A percentile compares a stretch with the other conserved stretches of the same genome.
Evolutionary conservation across 2,113 vertebrate species (phyloP).

Genomic region (Holacanthus passer): DNA sequence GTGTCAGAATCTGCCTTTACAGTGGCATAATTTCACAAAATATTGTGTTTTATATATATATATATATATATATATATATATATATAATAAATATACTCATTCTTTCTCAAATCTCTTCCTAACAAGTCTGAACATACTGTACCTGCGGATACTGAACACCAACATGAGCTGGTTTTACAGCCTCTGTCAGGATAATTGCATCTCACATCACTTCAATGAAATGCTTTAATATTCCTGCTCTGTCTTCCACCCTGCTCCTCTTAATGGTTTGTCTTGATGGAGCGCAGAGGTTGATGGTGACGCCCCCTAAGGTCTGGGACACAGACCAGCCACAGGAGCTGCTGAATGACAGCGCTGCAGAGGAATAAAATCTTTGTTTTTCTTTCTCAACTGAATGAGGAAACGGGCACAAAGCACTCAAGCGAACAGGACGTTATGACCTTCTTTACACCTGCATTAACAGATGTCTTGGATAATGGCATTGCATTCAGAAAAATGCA

Average conservation of each 20-base stretch:
- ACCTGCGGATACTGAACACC: constrained; percentile 12
- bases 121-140: not conserved
- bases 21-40: not conserved
- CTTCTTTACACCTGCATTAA: constrained; percentile 34
- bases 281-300: constrained; percentile 44
- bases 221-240: constrained; percentile 41
- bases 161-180: constrained; percentile 14
- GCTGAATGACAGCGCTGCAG: constrained; percentile 21
- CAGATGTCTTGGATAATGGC: constrained; percentile 16
- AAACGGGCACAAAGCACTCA: constrained; percentile 40
- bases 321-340: constrained; percentile 18
- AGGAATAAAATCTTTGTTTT: constrained; percentile 11
- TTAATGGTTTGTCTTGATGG: constrained; percentile 57
- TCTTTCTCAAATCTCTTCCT: not conserved
- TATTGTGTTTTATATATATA: too few species aligned
- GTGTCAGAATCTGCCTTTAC: not conserved
- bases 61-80: too few species aligned
- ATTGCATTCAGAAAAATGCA: constrained; percentile 15
- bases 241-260: constrained; percentile 18
- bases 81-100: not conserved
- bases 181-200: constrained; percentile 38
- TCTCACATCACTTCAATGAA: constrained; percentile 45
- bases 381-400: constrained; percentile 32
- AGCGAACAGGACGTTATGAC: constrained; percentile 22
- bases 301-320: constrained; percentile 32